A percentile compares a stretch with the other conserved stretches of the same genome.
Conservation (phyloP, 2,888 invertebrate species). For the Nephrotoma appendiculata region DNA sequence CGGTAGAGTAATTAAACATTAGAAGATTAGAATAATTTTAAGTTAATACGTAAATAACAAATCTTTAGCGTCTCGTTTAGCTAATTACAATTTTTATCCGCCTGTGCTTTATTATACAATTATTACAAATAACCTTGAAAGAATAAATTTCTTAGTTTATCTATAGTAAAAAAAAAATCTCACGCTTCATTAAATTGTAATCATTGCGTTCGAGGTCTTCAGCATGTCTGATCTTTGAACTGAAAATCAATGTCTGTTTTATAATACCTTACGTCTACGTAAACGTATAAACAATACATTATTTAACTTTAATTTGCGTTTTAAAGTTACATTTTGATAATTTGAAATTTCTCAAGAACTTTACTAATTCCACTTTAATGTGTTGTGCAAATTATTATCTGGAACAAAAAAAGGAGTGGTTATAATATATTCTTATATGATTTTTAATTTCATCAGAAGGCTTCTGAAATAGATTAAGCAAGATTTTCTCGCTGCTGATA, state of each 20-base stretch:
- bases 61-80: not conserved
- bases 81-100: too few species aligned
- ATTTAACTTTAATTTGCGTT: not conserved
- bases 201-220: not conserved
- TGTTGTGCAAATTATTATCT: not conserved
- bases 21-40: not conserved
- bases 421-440: not conserved
- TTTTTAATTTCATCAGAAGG: not conserved
- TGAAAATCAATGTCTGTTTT: not conserved
- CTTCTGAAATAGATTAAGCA: not conserved
- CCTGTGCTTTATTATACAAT: not conserved
- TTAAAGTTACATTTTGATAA: not conserved
- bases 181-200: not conserved
- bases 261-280: not conserved
- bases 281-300: not conserved
- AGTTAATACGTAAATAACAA: not conserved
- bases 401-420: not conserved
- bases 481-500: not conserved
- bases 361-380: not conserved
- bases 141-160: not conserved
- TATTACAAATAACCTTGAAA: not conserved
- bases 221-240: not conserved
- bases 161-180: not conserved
- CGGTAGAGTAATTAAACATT: not conserved
- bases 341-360: not conserved